Evolutionary conservation across 53 echinoderm and acorn worm species (phyloP).

Genomic region (Paracentrotus lividus): DNA sequence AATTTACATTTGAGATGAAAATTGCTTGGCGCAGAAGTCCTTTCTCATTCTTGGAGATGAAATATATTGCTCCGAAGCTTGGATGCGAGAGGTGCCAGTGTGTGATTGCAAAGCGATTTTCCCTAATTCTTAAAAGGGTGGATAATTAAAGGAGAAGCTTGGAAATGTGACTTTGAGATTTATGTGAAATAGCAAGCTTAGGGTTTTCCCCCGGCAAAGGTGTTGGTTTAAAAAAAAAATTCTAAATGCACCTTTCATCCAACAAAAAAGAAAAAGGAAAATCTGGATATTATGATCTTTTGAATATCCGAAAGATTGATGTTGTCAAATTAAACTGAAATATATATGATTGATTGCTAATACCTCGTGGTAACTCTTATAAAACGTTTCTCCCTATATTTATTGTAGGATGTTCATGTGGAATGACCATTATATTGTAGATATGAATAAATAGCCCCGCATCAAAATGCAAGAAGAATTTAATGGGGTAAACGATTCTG

Average conservation of each 20-base stretch:
- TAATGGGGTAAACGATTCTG: background rate
- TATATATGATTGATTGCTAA: too few species aligned
- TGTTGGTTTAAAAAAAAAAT: too few species aligned
- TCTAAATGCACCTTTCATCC: too few species aligned
- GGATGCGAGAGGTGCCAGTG: constrained; percentile 19
- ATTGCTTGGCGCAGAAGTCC: background rate
- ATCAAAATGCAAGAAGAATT: background rate
- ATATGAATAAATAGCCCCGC: background rate
- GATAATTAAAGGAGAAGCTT: constrained; percentile 20
- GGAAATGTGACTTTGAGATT: background rate
- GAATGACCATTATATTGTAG: background rate
- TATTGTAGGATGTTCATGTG: background rate
- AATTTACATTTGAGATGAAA: constrained; percentile 41
- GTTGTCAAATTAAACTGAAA: too few species aligned
- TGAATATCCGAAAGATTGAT: too few species aligned
- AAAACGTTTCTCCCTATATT: background rate
- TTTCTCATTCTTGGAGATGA: constrained; percentile 31
- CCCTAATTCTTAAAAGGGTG: constrained; percentile 49
- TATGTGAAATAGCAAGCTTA: background rate
- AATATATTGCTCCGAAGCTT: constrained; percentile 23
- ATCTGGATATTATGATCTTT: too few species aligned
- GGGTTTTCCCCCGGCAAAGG: background rate
- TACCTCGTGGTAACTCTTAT: background rate
- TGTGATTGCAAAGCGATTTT: background rate
- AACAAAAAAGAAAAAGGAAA: too few species aligned